Conservation (phyloP, 2,888 invertebrate genomes). For the Spilosoma lubricipeda region DNA sequence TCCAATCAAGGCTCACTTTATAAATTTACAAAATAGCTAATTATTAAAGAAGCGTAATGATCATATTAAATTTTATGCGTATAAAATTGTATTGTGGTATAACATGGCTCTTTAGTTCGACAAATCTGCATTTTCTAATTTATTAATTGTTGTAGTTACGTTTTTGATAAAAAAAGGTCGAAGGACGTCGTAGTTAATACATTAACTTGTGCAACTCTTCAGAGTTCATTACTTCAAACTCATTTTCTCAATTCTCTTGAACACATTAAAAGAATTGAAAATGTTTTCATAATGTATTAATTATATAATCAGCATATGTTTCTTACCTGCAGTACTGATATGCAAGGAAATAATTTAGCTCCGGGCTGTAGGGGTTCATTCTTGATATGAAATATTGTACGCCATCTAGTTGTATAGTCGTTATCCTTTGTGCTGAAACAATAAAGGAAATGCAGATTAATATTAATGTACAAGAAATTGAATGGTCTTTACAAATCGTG, state of each 20-base stretch:
- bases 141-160: too few species aligned
- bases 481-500: not conserved
- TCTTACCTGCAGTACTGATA: conserved; percentile 92
- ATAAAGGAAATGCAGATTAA: conserved; percentile 28
- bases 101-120: not conserved
- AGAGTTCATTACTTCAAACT: not conserved
- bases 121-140: not conserved
- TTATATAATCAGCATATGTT: not conserved
- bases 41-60: not conserved
- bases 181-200: not conserved
- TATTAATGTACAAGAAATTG: not conserved
- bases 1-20: not conserved
- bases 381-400: conserved; percentile 94
- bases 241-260: not conserved
- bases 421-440: conserved; percentile 93
- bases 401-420: conserved; percentile 94
- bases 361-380: conserved; percentile 95
- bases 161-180: too few species aligned
- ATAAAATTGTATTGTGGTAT: too few species aligned
- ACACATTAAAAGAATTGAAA: not conserved
- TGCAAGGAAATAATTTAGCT: conserved; percentile 94
- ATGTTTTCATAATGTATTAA: too few species aligned
- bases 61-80: not conserved
- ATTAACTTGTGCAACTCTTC: not conserved
- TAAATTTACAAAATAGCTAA: not conserved